Evolutionary conservation across 2,113 vertebrate species (phyloP), one percentile per base, ranked within the genome.

Genomic region (Anarrhichthys ocellatus): DNA sequence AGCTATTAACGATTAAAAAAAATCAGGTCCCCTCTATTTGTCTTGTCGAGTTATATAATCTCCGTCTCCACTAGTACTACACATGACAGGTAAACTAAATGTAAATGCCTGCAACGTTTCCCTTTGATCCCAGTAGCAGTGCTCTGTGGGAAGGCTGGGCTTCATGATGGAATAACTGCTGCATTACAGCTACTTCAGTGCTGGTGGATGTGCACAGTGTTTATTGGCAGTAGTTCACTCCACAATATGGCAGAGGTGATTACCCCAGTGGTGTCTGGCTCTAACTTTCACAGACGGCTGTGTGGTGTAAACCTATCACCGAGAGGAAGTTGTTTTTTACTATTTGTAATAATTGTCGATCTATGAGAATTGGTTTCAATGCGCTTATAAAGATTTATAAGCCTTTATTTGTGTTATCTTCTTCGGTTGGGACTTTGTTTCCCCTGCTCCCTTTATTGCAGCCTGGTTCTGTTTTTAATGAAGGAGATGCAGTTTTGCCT

Each of bases 171-270:
- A 62, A 61, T 72, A 72, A 48, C 44, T 69, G 62, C 63, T 46
- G 54, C 58, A 52, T 79, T 73, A 63, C 63, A 54, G 67, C 73
- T 69, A 22, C 24, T 81, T 84, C 68, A 52, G 59, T 69, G 64
- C 18, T 77, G 58, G 63, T 73, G 34, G 18, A 72, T 52, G 71
- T 54, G 62, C 80, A 18, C 70, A 38, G 78, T 36, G 46, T 76
- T 32, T 40, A 27, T 54, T 80, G 63, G 63, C 67, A 77, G 42
- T 18, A 29, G 40, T 61, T 72, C 44, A 61, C 44, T 65, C 52
- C 58, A 46, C 76, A 83, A 82, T 85, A 80, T 79, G 86, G 61
- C 46, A 29, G 34, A 81, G 75, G 74, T 76, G 66, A 72, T 85
- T 83, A 81, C 73, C 66, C 44, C 81, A 59, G 27, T 54, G 63